Evolutionary conservation across 2,888 invertebrate genomes (phyloP), one percentile per base, ranked within the genome.

Genomic region (Cephus nigrinus): DNA sequence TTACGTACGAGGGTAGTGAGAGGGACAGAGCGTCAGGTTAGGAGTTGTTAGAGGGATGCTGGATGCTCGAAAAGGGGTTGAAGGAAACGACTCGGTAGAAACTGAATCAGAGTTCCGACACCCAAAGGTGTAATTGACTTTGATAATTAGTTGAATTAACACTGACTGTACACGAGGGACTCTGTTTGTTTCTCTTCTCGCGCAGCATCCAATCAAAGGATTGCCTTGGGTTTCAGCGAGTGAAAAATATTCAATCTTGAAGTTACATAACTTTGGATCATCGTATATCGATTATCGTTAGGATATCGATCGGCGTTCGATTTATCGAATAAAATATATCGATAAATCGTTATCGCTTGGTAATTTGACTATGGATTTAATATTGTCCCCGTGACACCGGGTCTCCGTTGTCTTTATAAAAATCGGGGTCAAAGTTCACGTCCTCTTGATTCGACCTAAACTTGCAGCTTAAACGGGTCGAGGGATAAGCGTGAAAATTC

Each of bases 141-240:
- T 72, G 78, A 76, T 78, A 76, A 78, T 78, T 78, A 75, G 75
- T 75, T 78, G 71, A 78, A 78, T 78, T 75, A 76, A n/a, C 75
- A 34, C 32, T 2, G 55, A 55, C 55, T 23, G 55, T 55, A 55
- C 74, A 55, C 71, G 12, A 33, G 71, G 71, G 33, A 71, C 1
- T 30, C 33, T 11, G 33, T 11, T 11, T 32, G 71, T n/a, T 12
- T 71, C 0, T 3, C n/a, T 15, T 0, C 9, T 30, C 12, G 30
- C 4, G 23, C 5, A n/a, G 30, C 71, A 33, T 15, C 71, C 11
- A 12, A 71, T 30, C 23, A 71, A 71, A 33, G 31, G 71, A 12
- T 11, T 12, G 23, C 11, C 5, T 55, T 15, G 15, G 5, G 15
- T 2, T 40, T 9, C 3, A 3, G 35, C 11, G 15, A 15, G 0